Evolutionary conservation across 2,797 vertebrate genomes (phyloP).

Genomic region (Brachyrhaphis roseni): DNA sequence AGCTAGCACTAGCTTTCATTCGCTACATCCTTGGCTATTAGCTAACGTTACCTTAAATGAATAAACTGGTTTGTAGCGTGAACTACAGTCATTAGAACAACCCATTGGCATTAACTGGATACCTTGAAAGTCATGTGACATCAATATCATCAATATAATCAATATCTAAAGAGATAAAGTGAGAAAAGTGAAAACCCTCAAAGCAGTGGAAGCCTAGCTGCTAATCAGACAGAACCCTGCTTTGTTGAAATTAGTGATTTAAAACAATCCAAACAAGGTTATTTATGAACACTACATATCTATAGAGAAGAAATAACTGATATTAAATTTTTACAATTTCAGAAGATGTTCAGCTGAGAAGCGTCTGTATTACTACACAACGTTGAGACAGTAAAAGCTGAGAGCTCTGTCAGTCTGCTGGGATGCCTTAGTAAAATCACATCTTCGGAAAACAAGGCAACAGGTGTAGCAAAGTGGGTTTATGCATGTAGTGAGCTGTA

Average conservation of each 20-base stretch:
- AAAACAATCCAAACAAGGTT: neutral
- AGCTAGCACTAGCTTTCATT: neutral
- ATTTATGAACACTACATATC: neutral
- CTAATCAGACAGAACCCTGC: neutral
- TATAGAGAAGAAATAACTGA: neutral
- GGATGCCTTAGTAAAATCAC: neutral
- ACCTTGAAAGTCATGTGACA: no score
- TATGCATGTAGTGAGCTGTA: neutral
- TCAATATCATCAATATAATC: no score
- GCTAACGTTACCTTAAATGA: neutral
- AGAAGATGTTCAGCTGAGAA: no score
- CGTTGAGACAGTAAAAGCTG: no score
- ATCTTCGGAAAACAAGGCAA: neutral
- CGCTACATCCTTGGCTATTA: neutral
- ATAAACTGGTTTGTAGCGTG: neutral
- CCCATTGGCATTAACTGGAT: no score
- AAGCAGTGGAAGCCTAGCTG: no score
- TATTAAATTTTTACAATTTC: no score
- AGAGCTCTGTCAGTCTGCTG: no score
- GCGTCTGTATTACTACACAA: no score
- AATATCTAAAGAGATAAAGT: no score
- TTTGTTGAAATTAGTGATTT: no score
- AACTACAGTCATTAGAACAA: neutral
- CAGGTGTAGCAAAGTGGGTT: neutral
- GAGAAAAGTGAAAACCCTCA: no score